Conservation (phyloP, 2,888 invertebrate genomes). For the Platerodrilus igneus region DNA sequence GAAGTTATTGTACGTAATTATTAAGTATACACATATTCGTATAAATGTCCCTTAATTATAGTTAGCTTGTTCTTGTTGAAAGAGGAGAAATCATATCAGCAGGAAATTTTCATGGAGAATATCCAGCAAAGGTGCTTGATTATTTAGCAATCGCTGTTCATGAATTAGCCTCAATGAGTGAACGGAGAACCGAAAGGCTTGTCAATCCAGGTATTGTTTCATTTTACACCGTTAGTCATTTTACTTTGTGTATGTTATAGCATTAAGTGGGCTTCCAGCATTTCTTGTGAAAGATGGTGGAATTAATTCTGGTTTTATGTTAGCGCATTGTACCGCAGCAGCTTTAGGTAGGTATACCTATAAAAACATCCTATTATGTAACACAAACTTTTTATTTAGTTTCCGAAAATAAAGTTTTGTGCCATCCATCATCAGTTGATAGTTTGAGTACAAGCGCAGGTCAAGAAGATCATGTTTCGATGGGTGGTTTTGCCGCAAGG, state of each 20-base stretch:
- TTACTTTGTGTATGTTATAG: conserved; percentile 21
- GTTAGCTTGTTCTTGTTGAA: conserved; percentile 52
- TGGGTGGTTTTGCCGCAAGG: conserved; percentile 63
- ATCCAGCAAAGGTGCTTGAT: conserved; percentile 63
- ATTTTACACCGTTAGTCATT: background rate
- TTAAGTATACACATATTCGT: conserved; percentile 4
- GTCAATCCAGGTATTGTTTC: conserved; percentile 55
- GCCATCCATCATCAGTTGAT: conserved; percentile 64
- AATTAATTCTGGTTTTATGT: conserved; percentile 65
- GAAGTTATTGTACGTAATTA: too few species aligned
- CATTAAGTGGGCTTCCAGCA: conserved; percentile 59
- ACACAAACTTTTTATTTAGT: conserved; percentile 50
- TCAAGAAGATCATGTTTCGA: conserved; percentile 66
- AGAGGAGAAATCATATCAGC: conserved; percentile 60
- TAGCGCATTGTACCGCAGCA: conserved; percentile 63
- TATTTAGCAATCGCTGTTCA: conserved; percentile 62
- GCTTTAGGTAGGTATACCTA: conserved; percentile 51
- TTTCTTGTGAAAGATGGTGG: conserved; percentile 63
- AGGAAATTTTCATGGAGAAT: conserved; percentile 68
- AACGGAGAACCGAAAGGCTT: conserved; percentile 58
- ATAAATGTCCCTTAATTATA: conserved; percentile 10
- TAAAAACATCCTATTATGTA: conserved; percentile 10
- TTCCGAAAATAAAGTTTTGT: conserved; percentile 64
- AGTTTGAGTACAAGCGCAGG: conserved; percentile 62
- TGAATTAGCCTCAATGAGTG: conserved; percentile 63